Evolutionary conservation across 2,113 vertebrate species (phyloP).

Genomic region (Pelmatolapia mariae): DNA sequence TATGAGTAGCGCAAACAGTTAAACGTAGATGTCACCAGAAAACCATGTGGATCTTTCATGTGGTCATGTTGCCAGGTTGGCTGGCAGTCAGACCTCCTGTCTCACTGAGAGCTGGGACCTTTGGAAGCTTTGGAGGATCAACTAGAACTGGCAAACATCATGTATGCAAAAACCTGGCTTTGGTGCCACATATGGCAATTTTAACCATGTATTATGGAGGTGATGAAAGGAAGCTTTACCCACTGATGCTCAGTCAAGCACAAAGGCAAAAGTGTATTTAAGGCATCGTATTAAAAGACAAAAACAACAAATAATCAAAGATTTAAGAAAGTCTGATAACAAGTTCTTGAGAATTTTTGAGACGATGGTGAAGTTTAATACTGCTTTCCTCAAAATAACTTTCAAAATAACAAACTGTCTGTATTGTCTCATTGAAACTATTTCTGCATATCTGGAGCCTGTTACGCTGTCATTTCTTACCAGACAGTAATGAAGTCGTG

Average conservation of each 20-base stretch:
- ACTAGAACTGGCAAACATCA: slow-evolving; percentile 28
- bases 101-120: slow-evolving; percentile 37
- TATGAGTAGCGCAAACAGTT: neutral
- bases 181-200: slow-evolving; percentile 30
- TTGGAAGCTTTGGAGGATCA: slow-evolving; percentile 32
- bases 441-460: neutral
- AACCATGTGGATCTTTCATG: neutral
- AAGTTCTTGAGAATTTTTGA: neutral
- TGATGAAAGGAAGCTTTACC: slow-evolving; percentile 23
- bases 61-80: slow-evolving; percentile 31
- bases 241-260: neutral
- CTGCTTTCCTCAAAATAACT: neutral
- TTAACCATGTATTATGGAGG: neutral
- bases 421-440: neutral
- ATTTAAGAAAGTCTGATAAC: neutral
- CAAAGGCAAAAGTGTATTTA: neutral
- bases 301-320: neutral
- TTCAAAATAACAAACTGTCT: neutral
- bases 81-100: slow-evolving; percentile 18
- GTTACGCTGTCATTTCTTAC: slow-evolving; percentile 65
- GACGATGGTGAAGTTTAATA: neutral
- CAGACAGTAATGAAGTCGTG: slow-evolving; percentile 95
- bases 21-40: neutral
- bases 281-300: neutral
- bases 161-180: slow-evolving; percentile 40